Evolutionary conservation across 2,888 invertebrate species (phyloP).

Genomic region (Camptogramma bilineatum): DNA sequence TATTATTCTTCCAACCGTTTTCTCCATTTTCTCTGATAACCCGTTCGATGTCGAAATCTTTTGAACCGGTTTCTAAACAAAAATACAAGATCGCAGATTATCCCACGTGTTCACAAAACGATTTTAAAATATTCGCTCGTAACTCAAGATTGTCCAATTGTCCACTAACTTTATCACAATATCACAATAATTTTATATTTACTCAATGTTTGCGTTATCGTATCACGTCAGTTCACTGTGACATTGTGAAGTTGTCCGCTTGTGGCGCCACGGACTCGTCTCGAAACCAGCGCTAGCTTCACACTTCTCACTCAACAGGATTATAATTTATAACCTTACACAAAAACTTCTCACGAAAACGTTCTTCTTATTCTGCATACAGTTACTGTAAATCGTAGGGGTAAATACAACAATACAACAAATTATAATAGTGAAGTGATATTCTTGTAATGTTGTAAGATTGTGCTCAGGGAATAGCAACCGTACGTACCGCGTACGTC

Average conservation of each 20-base stretch:
- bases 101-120: neutral
- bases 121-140: neutral
- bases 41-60: neutral
- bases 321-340: conserved; percentile 4
- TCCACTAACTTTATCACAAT: neutral
- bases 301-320: conserved; percentile 13
- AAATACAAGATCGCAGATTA: neutral
- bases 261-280: conserved; percentile 8
- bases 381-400: neutral
- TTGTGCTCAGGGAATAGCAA: conserved; percentile 22
- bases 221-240: neutral
- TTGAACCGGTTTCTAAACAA: neutral
- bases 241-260: conserved; percentile 26
- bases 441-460: conserved; percentile 31
- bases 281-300: conserved; percentile 16
- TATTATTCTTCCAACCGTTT: conserved; percentile 35
- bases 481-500: conserved; percentile 33
- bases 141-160: neutral
- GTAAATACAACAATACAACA: neutral
- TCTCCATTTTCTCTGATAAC: conserved; percentile 31
- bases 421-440: neutral
- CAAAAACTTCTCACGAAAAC: neutral
- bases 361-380: neutral
- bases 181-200: neutral
- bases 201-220: neutral